Percentiles rank a stretch among this genome's conserved stretches.
Evolutionary conservation across 1,140 invertebrate genomes (phyloP).

Genomic region (Formica selysi): DNA sequence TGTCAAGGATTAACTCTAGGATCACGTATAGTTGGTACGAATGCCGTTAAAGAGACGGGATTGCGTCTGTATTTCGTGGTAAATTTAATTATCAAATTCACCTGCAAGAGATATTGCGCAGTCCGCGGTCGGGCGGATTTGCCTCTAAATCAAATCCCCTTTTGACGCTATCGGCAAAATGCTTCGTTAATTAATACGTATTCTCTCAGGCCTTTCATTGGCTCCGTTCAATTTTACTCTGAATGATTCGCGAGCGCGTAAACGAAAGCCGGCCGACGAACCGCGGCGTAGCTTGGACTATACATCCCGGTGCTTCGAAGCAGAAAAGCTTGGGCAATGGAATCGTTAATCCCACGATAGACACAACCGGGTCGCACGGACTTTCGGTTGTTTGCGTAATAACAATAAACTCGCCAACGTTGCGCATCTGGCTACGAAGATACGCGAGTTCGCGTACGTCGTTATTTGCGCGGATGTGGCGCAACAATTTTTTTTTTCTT

Average conservation of each 20-base stretch:
- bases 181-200: constrained; percentile 56
- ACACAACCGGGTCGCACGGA: constrained; percentile 65
- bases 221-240: constrained; percentile 52
- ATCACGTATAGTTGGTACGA: not conserved
- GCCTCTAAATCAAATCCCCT: constrained; percentile 58
- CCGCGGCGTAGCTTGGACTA: not conserved
- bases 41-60: constrained; percentile 33
- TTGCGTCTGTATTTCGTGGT: not conserved
- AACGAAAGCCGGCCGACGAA: constrained; percentile 39
- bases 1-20: not conserved
- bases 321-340: constrained; percentile 69
- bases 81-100: constrained; percentile 59
- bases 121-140: constrained; percentile 33
- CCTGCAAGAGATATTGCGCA: constrained; percentile 47
- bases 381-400: constrained; percentile 73
- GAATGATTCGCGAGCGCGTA: constrained; percentile 44
- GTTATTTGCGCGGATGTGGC: constrained; percentile 61
- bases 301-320: constrained; percentile 10
- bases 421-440: constrained; percentile 73
- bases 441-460: constrained; percentile 66
- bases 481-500: constrained; percentile 67
- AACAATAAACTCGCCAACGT: constrained; percentile 74
- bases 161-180: constrained; percentile 56
- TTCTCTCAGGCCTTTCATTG: constrained; percentile 42
- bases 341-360: constrained; percentile 75